A percentile compares a stretch with the other conserved stretches of the same genome.
phyloP scores from a whole-genome alignment of 2,113 vertebrate genomes.

The Albula goreensis region DNA sequence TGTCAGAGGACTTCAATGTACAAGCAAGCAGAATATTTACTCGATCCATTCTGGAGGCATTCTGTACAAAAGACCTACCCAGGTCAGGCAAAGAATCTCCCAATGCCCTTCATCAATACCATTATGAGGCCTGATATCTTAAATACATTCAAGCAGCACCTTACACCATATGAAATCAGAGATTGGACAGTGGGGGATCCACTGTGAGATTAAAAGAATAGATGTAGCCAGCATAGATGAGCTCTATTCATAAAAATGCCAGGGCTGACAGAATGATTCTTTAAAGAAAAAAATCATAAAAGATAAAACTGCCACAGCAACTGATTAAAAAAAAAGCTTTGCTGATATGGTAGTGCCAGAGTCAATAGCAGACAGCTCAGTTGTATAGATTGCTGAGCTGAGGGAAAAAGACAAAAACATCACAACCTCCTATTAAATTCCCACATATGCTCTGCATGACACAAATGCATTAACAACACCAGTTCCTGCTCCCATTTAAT shows the following conservation, averaged over 20 bases:
- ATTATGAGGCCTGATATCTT: not conserved
- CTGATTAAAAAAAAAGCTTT: not conserved
- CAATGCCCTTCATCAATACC: slow-evolving; percentile 23
- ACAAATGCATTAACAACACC: slow-evolving; percentile 4
- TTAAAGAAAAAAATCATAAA: slow-evolving; percentile 16
- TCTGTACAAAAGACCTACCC: slow-evolving; percentile 1
- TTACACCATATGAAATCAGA: slow-evolving; percentile 8
- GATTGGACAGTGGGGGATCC: not conserved
- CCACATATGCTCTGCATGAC: slow-evolving; percentile 14
- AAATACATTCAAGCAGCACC: slow-evolving; percentile 1
- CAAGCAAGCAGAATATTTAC: slow-evolving; percentile 35
- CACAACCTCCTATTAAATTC: slow-evolving; percentile 20
- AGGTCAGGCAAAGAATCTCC: slow-evolving; percentile 27
- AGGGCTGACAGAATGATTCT: slow-evolving; percentile 42
- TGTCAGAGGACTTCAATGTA: slow-evolving; percentile 52
- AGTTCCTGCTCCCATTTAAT: slow-evolving; percentile 4
- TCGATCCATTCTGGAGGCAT: slow-evolving; percentile 10
- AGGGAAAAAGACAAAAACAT: not conserved
- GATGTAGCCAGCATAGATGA: not conserved
- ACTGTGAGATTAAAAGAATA: not conserved
- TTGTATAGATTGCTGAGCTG: slow-evolving; percentile 3
- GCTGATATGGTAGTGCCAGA: not conserved
- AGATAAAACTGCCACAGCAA: slow-evolving; percentile 1
- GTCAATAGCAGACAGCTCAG: slow-evolving; percentile 11
- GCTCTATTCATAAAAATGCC: slow-evolving; percentile 27